A percentile compares a stretch with the other conserved stretches of the same genome.
phyloP scores from a whole-genome alignment of 2,888 invertebrate species.

The Coenonympha glycerion region DNA sequence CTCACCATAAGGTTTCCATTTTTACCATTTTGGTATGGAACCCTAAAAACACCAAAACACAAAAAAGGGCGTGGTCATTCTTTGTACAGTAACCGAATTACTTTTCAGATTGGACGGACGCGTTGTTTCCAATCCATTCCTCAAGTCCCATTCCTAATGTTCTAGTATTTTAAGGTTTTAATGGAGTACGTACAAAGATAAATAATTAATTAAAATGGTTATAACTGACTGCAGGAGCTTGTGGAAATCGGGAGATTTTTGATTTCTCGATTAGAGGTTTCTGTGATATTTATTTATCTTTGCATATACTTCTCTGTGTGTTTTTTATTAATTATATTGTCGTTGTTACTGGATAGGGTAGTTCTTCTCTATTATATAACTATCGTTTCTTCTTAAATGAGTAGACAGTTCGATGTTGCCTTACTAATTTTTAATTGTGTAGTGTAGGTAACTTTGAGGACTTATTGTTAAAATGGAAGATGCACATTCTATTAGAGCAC shows the following conservation, averaged over 20 bases:
- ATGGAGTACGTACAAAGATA: conserved; percentile 30
- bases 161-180: conserved; percentile 28
- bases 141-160: conserved; percentile 27
- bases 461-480: background rate
- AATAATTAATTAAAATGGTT: background rate
- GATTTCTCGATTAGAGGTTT: too few species aligned
- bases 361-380: conserved; percentile 14
- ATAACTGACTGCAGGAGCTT: too few species aligned
- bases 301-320: conserved; percentile 16
- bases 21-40: too few species aligned
- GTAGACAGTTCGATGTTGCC: conserved; percentile 22
- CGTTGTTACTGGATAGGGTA: conserved; percentile 7
- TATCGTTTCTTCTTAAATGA: conserved; percentile 15
- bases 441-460: conserved; percentile 21
- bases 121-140: conserved; percentile 35
- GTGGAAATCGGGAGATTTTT: too few species aligned
- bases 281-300: too few species aligned
- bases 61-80: conserved; percentile 30
- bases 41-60: too few species aligned
- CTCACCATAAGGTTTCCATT: too few species aligned
- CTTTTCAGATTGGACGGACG: conserved; percentile 56
- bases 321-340: conserved; percentile 7
- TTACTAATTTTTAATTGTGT: conserved; percentile 22
- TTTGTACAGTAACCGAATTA: conserved; percentile 39
- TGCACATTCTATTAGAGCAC: background rate